A percentile compares a stretch with the other conserved stretches of the same genome.
Evolutionary conservation across 2,113 vertebrate genomes (phyloP).

Genomic region (Paramisgurnus dabryanus): DNA sequence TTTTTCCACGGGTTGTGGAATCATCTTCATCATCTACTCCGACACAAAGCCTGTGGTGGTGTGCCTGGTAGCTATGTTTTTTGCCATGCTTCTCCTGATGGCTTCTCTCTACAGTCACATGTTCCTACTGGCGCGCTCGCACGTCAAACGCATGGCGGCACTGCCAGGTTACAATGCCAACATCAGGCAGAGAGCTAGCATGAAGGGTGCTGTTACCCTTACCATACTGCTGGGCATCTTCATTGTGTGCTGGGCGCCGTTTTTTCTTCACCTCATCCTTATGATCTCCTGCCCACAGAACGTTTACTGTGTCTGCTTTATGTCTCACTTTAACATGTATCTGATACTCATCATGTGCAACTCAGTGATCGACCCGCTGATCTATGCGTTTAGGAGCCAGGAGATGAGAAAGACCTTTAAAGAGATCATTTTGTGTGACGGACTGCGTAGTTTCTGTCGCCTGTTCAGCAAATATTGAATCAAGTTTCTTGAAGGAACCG

Average conservation of each 20-base stretch:
- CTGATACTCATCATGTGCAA: conserved; percentile 98
- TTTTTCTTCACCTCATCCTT: conserved; percentile 94
- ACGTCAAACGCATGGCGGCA: conserved; percentile 86
- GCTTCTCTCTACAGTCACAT: conserved; percentile 93
- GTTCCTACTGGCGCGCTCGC: conserved; percentile 91
- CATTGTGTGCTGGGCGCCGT: conserved; percentile 93
- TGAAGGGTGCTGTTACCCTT: conserved; percentile 90
- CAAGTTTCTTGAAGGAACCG: background rate
- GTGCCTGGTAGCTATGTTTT: conserved; percentile 95
- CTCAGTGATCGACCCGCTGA: conserved; percentile 91
- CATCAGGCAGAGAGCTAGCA: conserved; percentile 82
- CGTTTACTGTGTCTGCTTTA: conserved; percentile 94
- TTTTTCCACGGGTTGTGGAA: conserved; percentile 90
- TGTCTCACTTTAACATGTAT: conserved; percentile 98
- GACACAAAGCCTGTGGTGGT: conserved; percentile 87
- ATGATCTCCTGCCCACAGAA: conserved; percentile 94
- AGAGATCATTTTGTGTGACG: conserved; percentile 88
- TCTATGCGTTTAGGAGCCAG: conserved; percentile 93
- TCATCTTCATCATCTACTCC: conserved; percentile 92
- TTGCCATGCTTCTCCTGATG: conserved; percentile 92
- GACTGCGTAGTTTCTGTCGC: conserved; percentile 71
- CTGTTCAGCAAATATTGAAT: conserved; percentile 77
- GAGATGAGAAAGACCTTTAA: conserved; percentile 97
- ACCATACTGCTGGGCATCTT: conserved; percentile 93
- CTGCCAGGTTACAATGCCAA: conserved; percentile 79